A percentile compares a stretch with the other conserved stretches of the same genome.
Evolutionary conservation across 2,113 vertebrate species (phyloP).

Genomic region (Bos javanicus): DNA sequence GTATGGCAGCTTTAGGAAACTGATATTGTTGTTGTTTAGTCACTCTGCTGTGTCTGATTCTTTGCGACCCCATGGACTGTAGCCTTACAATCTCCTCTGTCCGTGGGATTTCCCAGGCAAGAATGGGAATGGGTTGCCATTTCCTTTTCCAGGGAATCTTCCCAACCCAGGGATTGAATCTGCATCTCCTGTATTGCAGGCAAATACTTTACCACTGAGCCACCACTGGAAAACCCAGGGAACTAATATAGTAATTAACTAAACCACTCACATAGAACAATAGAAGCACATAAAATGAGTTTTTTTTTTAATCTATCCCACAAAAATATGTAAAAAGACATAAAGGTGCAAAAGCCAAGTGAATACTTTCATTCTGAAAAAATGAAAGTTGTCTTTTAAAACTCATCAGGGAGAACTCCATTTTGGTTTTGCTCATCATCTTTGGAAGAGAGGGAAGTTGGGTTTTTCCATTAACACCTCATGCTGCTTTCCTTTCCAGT

Average conservation of each 20-base stretch:
- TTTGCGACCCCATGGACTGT: neutral
- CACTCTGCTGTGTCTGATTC: neutral
- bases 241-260: neutral
- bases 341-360: neutral
- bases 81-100: neutral
- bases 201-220: neutral
- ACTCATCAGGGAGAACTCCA: neutral
- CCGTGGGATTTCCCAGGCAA: neutral
- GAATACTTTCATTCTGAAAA: neutral
- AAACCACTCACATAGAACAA: neutral
- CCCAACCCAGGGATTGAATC: neutral
- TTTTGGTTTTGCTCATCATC: slow-evolving; percentile 23
- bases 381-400: neutral
- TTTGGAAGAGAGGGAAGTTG: slow-evolving; percentile 24
- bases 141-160: neutral
- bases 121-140: neutral
- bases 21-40: neutral
- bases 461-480: slow-evolving; percentile 59
- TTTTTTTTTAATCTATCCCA: neutral
- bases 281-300: neutral
- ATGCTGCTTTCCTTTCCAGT: neutral
- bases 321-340: neutral
- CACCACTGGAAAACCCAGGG: neutral
- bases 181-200: neutral
- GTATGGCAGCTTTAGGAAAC: neutral